Evolutionary conservation across 2,113 vertebrate genomes (phyloP), one percentile per base, ranked within the genome.

Genomic region (Xiphorhynchus elegans): DNA sequence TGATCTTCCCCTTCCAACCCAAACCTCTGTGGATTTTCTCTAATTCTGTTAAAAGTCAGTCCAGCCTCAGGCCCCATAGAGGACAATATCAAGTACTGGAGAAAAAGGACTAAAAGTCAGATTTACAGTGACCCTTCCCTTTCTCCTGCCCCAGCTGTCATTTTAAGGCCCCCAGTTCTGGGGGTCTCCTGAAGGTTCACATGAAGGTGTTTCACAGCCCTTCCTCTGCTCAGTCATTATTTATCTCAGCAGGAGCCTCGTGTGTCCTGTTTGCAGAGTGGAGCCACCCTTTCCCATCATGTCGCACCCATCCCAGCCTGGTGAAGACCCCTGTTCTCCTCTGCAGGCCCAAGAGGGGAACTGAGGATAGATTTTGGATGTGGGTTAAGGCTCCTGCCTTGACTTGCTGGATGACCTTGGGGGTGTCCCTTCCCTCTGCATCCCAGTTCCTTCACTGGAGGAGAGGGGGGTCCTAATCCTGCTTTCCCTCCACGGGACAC

Each of bases 1-100:
- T 10, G 63, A 60, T 14, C 14, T 28, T 37, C 18, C 33, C 7
- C 33, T 26, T 47, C 56, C 56, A 53, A 19, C 7, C 23, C 64
- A 26, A 68, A 7, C 13, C 62, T 18, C 7, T 2, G 33, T 10
- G 9, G 21, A 18, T 37, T 53, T 37, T 53, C 46, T 7, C 39
- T 6, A 15, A 28, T 69, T 37, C 74, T 49, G 44, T 39, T 47
- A 12, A 70, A 88, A 83, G 2, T 23, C 21, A 14, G 0, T 14
- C 6, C 29, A 58, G 29, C 20, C 18, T 2, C 3, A 26, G 23
- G 11, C 7, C 0, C 28, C 59, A 11, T 0, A 8, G 25, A 40
- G 19, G 11, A 35, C 3, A 59, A 11, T 42, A 13, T 3, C 56
- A 28, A 25, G 17, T 35, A 9, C 19, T 62, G 1, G 2, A n/a